Conservation (phyloP, 2,888 invertebrate species). For the Phania funesta region DNA sequence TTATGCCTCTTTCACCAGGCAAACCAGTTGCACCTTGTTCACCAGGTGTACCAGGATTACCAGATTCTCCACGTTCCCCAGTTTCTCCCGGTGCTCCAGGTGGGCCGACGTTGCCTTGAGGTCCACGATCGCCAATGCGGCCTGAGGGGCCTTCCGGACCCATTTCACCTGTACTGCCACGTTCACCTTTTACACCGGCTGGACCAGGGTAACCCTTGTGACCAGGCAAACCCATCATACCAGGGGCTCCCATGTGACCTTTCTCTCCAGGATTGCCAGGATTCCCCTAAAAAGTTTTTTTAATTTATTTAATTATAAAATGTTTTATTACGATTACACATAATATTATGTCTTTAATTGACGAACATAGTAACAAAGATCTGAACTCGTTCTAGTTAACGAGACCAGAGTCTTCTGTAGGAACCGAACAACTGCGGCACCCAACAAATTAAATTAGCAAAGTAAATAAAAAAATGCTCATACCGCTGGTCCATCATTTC, state of each 20-base stretch:
- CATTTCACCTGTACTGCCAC: constrained; percentile 84
- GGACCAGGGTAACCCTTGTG: constrained; percentile 85
- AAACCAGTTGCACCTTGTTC: constrained; percentile 87
- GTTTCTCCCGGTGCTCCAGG: constrained; percentile 90
- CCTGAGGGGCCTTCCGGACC: constrained; percentile 88
- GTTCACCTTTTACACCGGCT: constrained; percentile 84
- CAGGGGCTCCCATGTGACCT: constrained; percentile 88
- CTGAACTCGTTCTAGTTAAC: no score
- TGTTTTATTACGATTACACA: no score
- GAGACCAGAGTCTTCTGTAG: no score
- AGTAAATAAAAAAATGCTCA: no score
- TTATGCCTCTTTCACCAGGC: constrained; percentile 87
- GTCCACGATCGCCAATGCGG: constrained; percentile 88
- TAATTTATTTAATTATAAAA: no score
- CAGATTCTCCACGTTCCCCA: constrained; percentile 89
- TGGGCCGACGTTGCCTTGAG: constrained; percentile 87
- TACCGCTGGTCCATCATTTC: constrained; percentile 84
- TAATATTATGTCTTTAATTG: no score
- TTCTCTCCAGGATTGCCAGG: constrained; percentile 87
- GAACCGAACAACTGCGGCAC: no score
- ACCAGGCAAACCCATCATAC: constrained; percentile 90
- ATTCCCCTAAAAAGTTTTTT: constrained; percentile 80
- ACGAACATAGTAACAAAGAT: no score
- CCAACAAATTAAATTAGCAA: no score
- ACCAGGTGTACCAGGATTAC: constrained; percentile 86